These are phyloP conservation scores for Centropyge bicolor DNA, from an alignment of 2,797 vertebrate species.

Conservation along the genomic window DNA sequence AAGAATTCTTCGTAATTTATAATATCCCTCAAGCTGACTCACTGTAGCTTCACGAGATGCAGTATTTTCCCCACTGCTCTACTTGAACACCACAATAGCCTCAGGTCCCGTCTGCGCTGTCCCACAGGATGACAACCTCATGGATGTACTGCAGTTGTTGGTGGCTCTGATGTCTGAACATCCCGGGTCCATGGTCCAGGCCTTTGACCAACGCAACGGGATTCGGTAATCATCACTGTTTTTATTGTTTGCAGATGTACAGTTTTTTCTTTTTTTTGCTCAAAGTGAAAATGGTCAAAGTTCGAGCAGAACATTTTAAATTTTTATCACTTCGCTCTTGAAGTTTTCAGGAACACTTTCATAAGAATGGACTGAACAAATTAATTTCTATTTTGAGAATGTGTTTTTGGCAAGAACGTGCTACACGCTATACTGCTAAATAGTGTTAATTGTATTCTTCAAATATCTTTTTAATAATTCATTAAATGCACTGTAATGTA, in stretches of 20 bases:
- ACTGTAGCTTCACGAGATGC: background rate
- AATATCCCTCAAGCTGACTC: background rate
- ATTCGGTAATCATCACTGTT: conserved; percentile 87
- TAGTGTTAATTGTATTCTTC: background rate
- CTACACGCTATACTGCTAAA: background rate
- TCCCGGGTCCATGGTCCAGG: conserved; percentile 94
- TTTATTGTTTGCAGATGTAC: background rate
- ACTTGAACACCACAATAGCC: background rate
- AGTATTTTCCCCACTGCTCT: conserved; percentile 9
- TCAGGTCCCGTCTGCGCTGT: conserved; percentile 14
- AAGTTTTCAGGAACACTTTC: background rate
- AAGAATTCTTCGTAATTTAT: conserved; percentile 4
- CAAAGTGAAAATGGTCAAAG: background rate
- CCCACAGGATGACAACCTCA: conserved; percentile 96
- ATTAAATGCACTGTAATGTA: background rate
- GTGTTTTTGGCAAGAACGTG: background rate
- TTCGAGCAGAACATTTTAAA: background rate
- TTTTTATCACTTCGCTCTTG: background rate
- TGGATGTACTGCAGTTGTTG: conserved; percentile 97
- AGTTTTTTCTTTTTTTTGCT: conserved; percentile 1
- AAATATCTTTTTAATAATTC: background rate
- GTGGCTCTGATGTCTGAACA: conserved; percentile 99
- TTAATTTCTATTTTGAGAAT: background rate
- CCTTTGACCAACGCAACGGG: conserved; percentile 97
- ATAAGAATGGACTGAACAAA: background rate